phyloP scores from a whole-genome alignment of 2,113 vertebrate genomes.

The Ariopsis seemanni region DNA sequence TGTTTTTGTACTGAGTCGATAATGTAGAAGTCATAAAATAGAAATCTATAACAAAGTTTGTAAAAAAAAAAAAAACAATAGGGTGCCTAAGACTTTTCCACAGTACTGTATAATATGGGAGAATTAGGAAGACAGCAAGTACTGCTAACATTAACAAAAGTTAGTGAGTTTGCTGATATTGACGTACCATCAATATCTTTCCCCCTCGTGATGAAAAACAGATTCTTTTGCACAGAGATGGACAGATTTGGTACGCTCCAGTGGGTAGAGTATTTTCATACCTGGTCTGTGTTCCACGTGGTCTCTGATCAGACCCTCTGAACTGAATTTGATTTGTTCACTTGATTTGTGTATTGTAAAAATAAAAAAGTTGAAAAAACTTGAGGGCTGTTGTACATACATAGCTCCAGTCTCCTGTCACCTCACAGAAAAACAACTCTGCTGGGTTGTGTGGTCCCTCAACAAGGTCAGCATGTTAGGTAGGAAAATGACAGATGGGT shows the following conservation, averaged over 20 bases:
- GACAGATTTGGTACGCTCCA: background rate
- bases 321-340: background rate
- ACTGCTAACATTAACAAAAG: background rate
- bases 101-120: background rate
- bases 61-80: too few species aligned
- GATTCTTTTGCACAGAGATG: background rate
- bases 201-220: background rate
- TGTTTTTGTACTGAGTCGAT: too few species aligned
- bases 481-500: background rate
- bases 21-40: too few species aligned
- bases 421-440: background rate
- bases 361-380: background rate
- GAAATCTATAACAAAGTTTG: too few species aligned
- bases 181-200: background rate
- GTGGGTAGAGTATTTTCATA: background rate
- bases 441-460: background rate
- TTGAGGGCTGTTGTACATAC: background rate
- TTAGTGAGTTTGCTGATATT: background rate
- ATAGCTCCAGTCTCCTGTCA: background rate
- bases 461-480: background rate
- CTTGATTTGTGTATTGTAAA: background rate
- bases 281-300: background rate
- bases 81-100: too few species aligned
- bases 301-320: background rate
- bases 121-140: background rate